phyloP scores from a whole-genome alignment of 2,797 vertebrate species.

The Stomatorhinus walkeri region DNA sequence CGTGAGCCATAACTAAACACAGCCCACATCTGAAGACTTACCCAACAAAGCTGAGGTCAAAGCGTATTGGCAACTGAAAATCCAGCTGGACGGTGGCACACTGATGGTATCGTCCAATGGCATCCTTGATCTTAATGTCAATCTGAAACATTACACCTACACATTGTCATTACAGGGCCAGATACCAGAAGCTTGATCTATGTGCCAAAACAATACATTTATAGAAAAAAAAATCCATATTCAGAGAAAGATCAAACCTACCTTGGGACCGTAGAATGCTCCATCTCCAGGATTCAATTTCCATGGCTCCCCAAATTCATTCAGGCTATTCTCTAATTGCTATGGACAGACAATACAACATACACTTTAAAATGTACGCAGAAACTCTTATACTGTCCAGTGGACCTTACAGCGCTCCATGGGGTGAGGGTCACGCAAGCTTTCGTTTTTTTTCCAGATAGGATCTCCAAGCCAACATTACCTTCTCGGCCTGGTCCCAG shows the following conservation, averaged over 20 bases:
- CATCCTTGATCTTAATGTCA: conserved; percentile 90
- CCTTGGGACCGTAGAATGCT: conserved; percentile 96
- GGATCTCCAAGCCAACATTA: conserved; percentile 35
- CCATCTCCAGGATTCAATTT: conserved; percentile 84
- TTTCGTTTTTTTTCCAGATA: neutral
- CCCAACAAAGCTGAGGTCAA: conserved; percentile 86
- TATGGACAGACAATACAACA: conserved; percentile 34
- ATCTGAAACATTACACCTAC: conserved; percentile 59
- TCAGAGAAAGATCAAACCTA: conserved; percentile 39
- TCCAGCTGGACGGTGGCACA: conserved; percentile 94
- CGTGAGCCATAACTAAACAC: neutral
- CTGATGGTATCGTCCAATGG: conserved; percentile 87
- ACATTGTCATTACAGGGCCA: neutral
- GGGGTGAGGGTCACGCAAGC: neutral
- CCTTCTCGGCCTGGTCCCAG: conserved; percentile 89
- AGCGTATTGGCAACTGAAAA: conserved; percentile 87
- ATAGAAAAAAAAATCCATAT: neutral
- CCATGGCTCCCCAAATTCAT: conserved; percentile 85
- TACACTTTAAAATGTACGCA: conserved; percentile 13
- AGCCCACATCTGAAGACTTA: conserved; percentile 52
- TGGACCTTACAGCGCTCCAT: neutral
- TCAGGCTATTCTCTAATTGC: conserved; percentile 87
- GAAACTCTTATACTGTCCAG: neutral
- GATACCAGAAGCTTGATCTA: neutral
- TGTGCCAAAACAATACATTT: neutral